Evolutionary conservation across 2,888 invertebrate genomes (phyloP).

Genomic region (Ramazzottius varieornatus): DNA sequence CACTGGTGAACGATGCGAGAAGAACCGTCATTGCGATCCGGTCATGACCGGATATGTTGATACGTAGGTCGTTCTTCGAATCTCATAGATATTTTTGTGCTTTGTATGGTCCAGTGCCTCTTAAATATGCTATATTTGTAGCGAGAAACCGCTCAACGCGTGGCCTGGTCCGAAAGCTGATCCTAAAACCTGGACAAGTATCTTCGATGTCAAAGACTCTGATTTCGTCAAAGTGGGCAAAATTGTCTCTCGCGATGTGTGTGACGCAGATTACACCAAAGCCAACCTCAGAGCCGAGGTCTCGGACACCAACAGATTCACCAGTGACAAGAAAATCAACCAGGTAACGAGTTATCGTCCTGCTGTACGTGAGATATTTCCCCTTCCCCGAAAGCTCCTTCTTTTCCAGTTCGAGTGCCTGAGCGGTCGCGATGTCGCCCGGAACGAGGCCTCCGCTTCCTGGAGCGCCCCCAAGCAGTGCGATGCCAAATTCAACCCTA

Average conservation of each 20-base stretch:
- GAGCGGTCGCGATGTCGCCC: background rate
- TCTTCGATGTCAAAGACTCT: background rate
- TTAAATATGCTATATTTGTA: background rate
- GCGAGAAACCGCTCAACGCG: background rate
- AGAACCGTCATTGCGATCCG: background rate
- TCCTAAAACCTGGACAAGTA: background rate
- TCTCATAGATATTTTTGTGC: background rate
- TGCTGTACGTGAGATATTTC: too few species aligned
- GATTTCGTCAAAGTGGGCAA: background rate
- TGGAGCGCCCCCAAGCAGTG: background rate
- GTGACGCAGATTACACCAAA: background rate
- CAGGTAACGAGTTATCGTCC: too few species aligned
- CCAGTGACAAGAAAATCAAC: background rate
- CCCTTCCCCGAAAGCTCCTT: too few species aligned
- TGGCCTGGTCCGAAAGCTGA: background rate
- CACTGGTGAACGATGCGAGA: background rate
- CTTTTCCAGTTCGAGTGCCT: constrained; percentile 3
- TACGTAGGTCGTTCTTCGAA: background rate
- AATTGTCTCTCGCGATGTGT: background rate
- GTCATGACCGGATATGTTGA: background rate
- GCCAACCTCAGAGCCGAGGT: background rate
- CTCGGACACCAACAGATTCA: background rate
- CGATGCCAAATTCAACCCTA: background rate
- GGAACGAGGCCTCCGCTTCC: background rate
- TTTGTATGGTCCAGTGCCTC: background rate